Conservation (phyloP, 1,140 invertebrate genomes). For the Psix sp. region DNA sequence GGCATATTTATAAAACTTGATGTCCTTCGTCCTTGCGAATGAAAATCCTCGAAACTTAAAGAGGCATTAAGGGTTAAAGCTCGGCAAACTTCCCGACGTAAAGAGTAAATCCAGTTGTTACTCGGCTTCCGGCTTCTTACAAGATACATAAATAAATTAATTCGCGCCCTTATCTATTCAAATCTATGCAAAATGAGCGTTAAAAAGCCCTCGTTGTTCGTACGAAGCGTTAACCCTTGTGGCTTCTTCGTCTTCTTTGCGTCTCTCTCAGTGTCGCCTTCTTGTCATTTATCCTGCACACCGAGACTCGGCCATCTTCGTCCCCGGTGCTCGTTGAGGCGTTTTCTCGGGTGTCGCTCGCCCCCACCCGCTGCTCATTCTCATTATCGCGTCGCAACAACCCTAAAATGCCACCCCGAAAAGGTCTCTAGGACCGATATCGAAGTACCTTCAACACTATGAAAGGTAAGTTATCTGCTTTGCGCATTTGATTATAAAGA, state of each 20-base stretch:
- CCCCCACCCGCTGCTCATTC: conserved; percentile 70
- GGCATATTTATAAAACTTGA: conserved; percentile 46
- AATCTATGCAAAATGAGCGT: conserved; percentile 77
- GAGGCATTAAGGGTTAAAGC: conserved; percentile 67
- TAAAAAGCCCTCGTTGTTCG: conserved; percentile 72
- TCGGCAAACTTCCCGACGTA: conserved; percentile 61
- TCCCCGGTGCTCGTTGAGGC: conserved; percentile 38
- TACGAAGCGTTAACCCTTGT: conserved; percentile 73
- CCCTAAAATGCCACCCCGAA: conserved; percentile 73
- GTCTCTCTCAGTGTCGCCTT: not conserved
- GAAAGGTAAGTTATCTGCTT: conserved; percentile 31
- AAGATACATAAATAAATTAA: conserved; percentile 77
- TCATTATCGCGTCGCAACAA: conserved; percentile 75
- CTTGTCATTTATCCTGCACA: conserved; percentile 36
- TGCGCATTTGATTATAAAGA: conserved; percentile 28
- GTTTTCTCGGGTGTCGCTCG: conserved; percentile 69
- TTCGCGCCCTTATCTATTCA: conserved; percentile 76
- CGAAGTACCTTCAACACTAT: conserved; percentile 37
- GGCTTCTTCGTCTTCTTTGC: conserved; percentile 54
- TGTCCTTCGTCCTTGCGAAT: conserved; percentile 31
- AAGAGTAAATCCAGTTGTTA: conserved; percentile 66
- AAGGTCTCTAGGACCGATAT: conserved; percentile 69
- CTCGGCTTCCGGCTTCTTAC: conserved; percentile 61
- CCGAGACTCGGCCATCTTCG: conserved; percentile 41
- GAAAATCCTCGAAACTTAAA: conserved; percentile 64